These are phyloP conservation scores for Harpagoxenus sublaevis DNA, from an alignment of 2,888 invertebrate species.

Conservation along the genomic window DNA sequence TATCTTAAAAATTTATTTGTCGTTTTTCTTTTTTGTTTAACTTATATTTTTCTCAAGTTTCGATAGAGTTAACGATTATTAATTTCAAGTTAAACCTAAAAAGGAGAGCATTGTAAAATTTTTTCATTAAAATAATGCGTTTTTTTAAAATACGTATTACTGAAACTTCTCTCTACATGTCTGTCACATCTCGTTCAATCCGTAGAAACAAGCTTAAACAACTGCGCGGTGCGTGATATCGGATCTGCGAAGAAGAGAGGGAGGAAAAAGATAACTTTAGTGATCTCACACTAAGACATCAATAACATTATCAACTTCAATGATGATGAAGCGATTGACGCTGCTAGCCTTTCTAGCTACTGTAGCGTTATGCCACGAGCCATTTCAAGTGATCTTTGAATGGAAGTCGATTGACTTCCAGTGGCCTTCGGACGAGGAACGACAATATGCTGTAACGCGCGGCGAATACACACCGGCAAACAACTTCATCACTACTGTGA, in stretches of 20 bases:
- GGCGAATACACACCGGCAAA: constrained; percentile 90
- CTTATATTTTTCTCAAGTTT: background rate
- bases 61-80: background rate
- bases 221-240: background rate
- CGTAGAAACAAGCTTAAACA: background rate
- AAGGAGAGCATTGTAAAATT: background rate
- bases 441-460: constrained; percentile 87
- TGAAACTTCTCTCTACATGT: background rate
- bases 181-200: background rate
- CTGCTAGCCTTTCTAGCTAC: constrained; percentile 53
- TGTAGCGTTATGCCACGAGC: constrained; percentile 79
- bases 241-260: background rate
- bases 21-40: background rate
- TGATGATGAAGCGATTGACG: constrained; percentile 54
- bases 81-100: background rate
- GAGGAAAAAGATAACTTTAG: background rate
- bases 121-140: background rate
- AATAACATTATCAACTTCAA: background rate
- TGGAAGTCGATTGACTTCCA: constrained; percentile 91
- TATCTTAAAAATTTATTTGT: background rate
- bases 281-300: background rate
- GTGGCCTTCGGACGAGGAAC: constrained; percentile 89
- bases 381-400: constrained; percentile 91
- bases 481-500: constrained; percentile 90
- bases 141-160: background rate